Percentiles rank a stretch among this genome's conserved stretches.
These are phyloP conservation scores for Acronicta psi DNA, from an alignment of 2,888 invertebrate genomes.

Conservation along the genomic window DNA sequence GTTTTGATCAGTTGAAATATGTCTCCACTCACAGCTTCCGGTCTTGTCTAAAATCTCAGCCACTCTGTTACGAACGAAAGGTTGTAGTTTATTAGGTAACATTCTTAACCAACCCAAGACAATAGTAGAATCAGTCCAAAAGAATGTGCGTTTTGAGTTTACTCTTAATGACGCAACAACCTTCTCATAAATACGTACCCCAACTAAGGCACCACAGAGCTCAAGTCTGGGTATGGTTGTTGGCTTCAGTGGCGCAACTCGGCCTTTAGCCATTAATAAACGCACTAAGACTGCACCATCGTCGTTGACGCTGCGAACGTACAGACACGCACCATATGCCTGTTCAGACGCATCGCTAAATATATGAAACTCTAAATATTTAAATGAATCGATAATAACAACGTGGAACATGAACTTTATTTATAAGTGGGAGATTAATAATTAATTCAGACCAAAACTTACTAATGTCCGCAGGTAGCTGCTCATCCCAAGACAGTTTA, in stretches of 20 bases:
- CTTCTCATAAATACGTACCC: conserved; percentile 11
- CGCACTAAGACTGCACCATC: background rate
- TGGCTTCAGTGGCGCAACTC: conserved; percentile 20
- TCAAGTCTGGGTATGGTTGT: conserved; percentile 13
- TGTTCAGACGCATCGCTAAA: conserved; percentile 4
- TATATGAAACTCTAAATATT: conserved; percentile 3
- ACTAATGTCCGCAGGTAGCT: background rate
- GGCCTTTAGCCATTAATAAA: conserved; percentile 3
- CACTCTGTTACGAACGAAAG: conserved; percentile 8
- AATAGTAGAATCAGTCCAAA: conserved; percentile 12
- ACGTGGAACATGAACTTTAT: conserved; percentile 6
- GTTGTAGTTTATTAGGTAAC: conserved; percentile 4
- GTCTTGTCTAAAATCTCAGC: conserved; percentile 2
- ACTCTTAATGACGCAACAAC: conserved; percentile 1
- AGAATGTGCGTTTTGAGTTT: background rate
- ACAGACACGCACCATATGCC: conserved; percentile 5
- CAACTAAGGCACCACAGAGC: conserved; percentile 9
- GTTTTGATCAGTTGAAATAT: too few species aligned
- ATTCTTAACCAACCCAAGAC: conserved; percentile 12
- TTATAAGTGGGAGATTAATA: background rate
- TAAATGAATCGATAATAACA: background rate
- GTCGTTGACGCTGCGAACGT: background rate
- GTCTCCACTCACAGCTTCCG: background rate
- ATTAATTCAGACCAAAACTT: background rate
- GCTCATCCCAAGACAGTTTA: conserved; percentile 53